A percentile compares a stretch with the other conserved stretches of the same genome.
phyloP scores from a whole-genome alignment of 2,888 invertebrate species.

The Choristoneura rosaceana region DNA sequence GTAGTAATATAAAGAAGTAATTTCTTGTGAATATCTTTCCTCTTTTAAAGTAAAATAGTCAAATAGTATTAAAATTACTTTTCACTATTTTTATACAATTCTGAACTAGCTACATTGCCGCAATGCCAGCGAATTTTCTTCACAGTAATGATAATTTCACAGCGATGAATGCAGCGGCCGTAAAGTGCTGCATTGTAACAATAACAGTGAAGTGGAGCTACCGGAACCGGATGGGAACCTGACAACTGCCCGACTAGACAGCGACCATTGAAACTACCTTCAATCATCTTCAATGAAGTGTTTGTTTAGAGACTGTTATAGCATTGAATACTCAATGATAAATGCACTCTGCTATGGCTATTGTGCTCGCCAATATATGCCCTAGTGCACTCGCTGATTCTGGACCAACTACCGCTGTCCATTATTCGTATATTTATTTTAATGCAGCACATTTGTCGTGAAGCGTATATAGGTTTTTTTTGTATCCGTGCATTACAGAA shows the following conservation, averaged over 20 bases:
- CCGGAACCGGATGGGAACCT: slow-evolving; percentile 67
- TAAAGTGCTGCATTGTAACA: slow-evolving; percentile 47
- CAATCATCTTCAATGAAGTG: slow-evolving; percentile 36
- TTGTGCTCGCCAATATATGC: too few species aligned
- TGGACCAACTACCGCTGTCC: too few species aligned
- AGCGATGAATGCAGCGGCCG: slow-evolving; percentile 1
- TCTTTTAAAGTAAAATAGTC: too few species aligned
- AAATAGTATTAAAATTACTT: too few species aligned
- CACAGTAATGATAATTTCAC: not conserved
- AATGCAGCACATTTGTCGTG: not conserved
- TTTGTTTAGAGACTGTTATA: slow-evolving; percentile 8
- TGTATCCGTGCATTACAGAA: not conserved
- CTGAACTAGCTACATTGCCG: too few species aligned
- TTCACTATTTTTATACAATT: too few species aligned
- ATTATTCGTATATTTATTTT: too few species aligned
- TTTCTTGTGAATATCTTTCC: too few species aligned
- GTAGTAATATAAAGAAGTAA: too few species aligned
- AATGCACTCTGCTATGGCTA: too few species aligned
- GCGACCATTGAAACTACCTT: slow-evolving; percentile 42
- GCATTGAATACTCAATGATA: not conserved
- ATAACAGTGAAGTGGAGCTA: slow-evolving; percentile 56
- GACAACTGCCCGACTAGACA: slow-evolving; percentile 62
- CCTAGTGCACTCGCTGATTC: too few species aligned
- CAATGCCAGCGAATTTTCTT: too few species aligned
- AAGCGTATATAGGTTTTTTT: slow-evolving; percentile 2